Evolutionary conservation across 2,797 vertebrate genomes (phyloP).

Genomic region (Chrosomus eos): DNA sequence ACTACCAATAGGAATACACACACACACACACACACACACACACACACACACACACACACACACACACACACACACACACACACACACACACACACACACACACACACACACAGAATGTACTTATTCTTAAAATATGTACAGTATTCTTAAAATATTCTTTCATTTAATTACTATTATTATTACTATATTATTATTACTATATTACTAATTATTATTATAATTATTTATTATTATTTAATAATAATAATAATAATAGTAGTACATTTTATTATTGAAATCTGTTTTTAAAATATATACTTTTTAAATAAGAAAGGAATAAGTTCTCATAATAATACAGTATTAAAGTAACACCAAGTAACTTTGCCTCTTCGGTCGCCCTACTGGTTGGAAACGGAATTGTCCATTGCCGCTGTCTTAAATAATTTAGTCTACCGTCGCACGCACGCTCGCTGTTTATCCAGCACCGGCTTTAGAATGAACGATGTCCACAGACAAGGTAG

Average conservation of each 20-base stretch:
- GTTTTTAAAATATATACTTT: background rate
- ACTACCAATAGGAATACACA: background rate
- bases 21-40: no score
- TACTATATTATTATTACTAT: background rate
- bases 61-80: no score
- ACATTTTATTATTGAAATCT: conserved; percentile 6
- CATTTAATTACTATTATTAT: background rate
- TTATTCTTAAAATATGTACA: background rate
- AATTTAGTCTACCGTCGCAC: no score
- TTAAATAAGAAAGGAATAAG: background rate
- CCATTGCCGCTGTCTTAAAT: no score
- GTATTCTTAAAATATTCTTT: background rate
- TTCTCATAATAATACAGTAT: background rate
- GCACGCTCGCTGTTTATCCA: no score
- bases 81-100: no score
- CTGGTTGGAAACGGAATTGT: no score
- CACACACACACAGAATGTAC: background rate
- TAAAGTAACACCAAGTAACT: no score
- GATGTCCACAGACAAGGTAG: no score
- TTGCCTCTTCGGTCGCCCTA: no score
- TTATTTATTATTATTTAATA: background rate
- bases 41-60: no score
- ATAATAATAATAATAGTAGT: background rate
- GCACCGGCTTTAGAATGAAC: no score
- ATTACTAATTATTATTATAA: background rate